Conservation (phyloP, 2,113 vertebrate species). For the Thermophis baileyi region DNA sequence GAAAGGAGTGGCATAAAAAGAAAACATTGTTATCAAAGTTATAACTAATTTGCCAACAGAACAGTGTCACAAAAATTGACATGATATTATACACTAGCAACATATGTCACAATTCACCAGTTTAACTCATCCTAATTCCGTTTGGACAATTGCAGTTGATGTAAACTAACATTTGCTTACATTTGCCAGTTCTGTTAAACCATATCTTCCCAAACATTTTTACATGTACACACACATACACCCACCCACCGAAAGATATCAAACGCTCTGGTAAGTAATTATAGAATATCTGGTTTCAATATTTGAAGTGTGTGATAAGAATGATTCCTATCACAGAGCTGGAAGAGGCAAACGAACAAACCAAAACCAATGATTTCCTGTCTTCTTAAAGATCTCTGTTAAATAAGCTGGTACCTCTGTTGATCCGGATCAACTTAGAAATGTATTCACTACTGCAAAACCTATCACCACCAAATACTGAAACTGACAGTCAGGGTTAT, state of each 20-base stretch:
- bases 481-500: not conserved
- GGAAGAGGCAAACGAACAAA: not conserved
- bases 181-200: not conserved
- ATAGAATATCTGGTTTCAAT: not conserved
- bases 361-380: not conserved
- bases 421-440: not conserved
- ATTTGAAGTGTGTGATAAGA: not conserved
- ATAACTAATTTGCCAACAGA: slow-evolving; percentile 15
- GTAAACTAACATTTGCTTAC: not conserved
- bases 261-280: not conserved
- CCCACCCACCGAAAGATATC: not conserved
- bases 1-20: slow-evolving; percentile 8
- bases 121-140: not conserved
- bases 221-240: not conserved
- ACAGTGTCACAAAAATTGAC: not conserved
- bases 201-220: not conserved
- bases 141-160: not conserved
- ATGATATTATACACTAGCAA: not conserved
- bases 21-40: not conserved
- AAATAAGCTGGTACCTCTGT: no score
- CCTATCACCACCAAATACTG: not conserved
- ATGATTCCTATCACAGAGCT: not conserved
- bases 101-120: not conserved
- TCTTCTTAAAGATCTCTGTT: not conserved
- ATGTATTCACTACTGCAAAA: not conserved